These are phyloP conservation scores for Mesochorus sp. DNA, from an alignment of 2,888 invertebrate species.

Conservation along the genomic window DNA sequence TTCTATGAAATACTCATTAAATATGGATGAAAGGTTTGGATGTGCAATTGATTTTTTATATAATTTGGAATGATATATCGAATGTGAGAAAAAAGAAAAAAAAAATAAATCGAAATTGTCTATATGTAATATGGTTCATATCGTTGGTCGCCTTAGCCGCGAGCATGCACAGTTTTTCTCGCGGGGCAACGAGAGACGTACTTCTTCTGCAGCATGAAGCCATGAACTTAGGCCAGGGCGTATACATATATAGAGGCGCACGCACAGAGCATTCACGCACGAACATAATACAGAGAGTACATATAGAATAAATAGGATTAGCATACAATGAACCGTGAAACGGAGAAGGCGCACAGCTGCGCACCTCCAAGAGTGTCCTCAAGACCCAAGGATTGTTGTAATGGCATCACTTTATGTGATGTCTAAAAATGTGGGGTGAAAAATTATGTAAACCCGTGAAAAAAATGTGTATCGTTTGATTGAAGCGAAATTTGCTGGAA, in stretches of 20 bases:
- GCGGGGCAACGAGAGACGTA: constrained; percentile 40
- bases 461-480: neutral
- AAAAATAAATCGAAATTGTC: neutral
- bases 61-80: too few species aligned
- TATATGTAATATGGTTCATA: neutral
- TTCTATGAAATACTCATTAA: too few species aligned
- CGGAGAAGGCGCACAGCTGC: constrained; percentile 57
- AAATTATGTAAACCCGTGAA: neutral
- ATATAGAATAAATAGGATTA: constrained; percentile 58
- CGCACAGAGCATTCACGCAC: constrained; percentile 30
- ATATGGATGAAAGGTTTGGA: too few species aligned
- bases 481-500: too few species aligned
- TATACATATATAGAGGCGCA: neutral
- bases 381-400: constrained; percentile 8
- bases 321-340: constrained; percentile 62
- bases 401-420: constrained; percentile 9
- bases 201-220: constrained; percentile 32
- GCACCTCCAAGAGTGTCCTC: constrained; percentile 43
- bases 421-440: constrained; percentile 15
- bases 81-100: too few species aligned
- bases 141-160: neutral
- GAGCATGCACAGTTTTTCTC: constrained; percentile 33
- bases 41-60: too few species aligned
- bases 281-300: constrained; percentile 16
- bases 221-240: constrained; percentile 56